Evolutionary conservation across 2,888 invertebrate species (phyloP).

Genomic region (Parnassius mnemosyne): DNA sequence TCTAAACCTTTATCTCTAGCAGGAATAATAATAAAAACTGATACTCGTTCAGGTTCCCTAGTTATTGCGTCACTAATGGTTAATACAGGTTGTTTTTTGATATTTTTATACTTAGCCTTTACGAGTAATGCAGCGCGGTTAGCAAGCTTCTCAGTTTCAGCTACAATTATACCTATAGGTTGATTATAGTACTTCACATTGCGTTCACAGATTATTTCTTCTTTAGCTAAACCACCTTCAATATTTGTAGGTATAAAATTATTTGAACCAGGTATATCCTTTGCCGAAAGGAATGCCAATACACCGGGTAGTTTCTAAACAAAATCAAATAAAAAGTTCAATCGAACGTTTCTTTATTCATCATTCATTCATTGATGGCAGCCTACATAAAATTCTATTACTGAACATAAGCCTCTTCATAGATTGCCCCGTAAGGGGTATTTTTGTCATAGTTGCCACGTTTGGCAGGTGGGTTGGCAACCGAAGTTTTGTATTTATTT

Average conservation of each 20-base stretch:
- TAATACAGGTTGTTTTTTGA: slow-evolving; percentile 53
- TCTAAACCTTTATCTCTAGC: slow-evolving; percentile 57
- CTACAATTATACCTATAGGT: slow-evolving; percentile 84
- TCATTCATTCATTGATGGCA: too few species aligned
- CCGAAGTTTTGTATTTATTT: too few species aligned
- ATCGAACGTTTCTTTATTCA: too few species aligned
- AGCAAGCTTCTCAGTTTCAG: slow-evolving; percentile 78
- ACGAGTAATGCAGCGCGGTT: slow-evolving; percentile 80
- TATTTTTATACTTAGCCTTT: slow-evolving; percentile 74
- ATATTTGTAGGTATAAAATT: slow-evolving; percentile 60
- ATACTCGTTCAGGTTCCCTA: slow-evolving; percentile 49
- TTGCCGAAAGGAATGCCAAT: slow-evolving; percentile 81
- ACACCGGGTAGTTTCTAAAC: slow-evolving; percentile 83
- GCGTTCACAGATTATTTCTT: slow-evolving; percentile 76
- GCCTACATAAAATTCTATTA: too few species aligned
- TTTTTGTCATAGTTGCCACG: too few species aligned
- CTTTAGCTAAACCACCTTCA: slow-evolving; percentile 40
- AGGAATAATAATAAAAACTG: slow-evolving; percentile 43
- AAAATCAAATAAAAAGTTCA: too few species aligned
- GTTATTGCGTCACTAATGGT: slow-evolving; percentile 51
- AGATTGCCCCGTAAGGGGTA: too few species aligned
- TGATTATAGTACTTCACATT: slow-evolving; percentile 83
- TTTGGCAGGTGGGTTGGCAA: too few species aligned
- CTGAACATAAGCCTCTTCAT: too few species aligned
- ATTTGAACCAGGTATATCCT: slow-evolving; percentile 86